Conservation (phyloP, 2,797 vertebrate species). For the Lerista edwardsae region DNA sequence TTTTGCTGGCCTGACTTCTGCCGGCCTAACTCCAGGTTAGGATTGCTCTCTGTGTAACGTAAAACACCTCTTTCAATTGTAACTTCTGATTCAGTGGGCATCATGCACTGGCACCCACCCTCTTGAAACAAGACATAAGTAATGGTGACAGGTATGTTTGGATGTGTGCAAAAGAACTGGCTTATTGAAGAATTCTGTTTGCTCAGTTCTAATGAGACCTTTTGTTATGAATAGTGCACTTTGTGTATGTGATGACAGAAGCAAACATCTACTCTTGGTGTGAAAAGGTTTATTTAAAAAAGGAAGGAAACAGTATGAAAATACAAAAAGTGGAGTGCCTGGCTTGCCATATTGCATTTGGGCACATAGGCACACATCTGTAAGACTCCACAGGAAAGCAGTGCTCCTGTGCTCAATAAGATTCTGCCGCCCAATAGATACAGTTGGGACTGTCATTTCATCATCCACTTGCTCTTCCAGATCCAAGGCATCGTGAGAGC, state of each 20-base stretch:
- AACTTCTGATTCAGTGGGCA: no score
- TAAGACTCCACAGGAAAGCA: neutral
- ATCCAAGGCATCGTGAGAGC: neutral
- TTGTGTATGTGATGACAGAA: neutral
- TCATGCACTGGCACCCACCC: no score
- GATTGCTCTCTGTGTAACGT: no score
- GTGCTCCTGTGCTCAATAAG: neutral
- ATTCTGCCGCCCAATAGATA: neutral
- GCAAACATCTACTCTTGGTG: neutral
- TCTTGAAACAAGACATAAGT: no score
- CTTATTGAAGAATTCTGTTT: neutral
- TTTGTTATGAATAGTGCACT: neutral
- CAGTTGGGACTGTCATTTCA: neutral
- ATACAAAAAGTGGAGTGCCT: neutral
- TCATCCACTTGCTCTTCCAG: neutral
- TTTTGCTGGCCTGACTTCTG: no score
- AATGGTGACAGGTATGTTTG: no score
- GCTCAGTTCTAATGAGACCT: neutral
- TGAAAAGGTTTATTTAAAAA: neutral
- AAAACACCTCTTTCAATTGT: no score
- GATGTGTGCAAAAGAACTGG: no score
- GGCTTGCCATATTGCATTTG: neutral
- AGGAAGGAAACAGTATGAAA: conserved; percentile 9
- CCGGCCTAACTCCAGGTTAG: no score
- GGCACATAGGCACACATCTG: neutral